Evolutionary conservation across 2,797 vertebrate genomes (phyloP), one percentile per base, ranked within the genome.

Genomic region (Poeciliopsis infans): DNA sequence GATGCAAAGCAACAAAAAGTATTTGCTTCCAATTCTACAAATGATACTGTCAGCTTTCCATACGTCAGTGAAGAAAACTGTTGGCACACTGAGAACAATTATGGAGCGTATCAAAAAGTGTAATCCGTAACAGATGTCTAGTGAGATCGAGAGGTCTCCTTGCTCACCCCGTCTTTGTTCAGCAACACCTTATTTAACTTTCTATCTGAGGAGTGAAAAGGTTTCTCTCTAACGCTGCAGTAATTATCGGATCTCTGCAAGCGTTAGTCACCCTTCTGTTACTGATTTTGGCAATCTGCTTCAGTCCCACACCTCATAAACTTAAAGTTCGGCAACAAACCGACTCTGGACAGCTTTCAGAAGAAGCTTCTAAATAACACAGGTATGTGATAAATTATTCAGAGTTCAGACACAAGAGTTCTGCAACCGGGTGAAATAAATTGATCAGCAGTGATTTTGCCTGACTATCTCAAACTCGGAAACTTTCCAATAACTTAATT

Each of bases 111-210:
- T 91, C 81, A 86, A 79, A 70, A 83, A 43, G 3, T 55, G 75
- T 88, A 93, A 95, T 94, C 79, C 88, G 86, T 88, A 84, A 82
- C 93, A 95, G 91, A 94, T 94, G 89, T 88, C 84, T 53, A 83
- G 45, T 55, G 53, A 80, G 84, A 75, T 85, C 76, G 70, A 66
- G 77, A 69, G 43, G 79, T 84, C 75, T 81, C 66, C 59, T 82
- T 79, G 73, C 70, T 86, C 79, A 84, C 80, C 82, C 55, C 1
- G 36, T 77, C 87, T 90, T 76, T 86, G 83, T 91, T 79, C 80
- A 79, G 75, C 61, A 76, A 91, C 87, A 91, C 85, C 81, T 90
- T 82, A 86, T 91, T 88, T 74, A 88, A 87, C 85, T 66, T 86
- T 71, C 77, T 77, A 82, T 82, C 59, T 77, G 82, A 88, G 77